Evolutionary conservation across 2,797 vertebrate species (phyloP).

Genomic region (Sebastes cheni): DNA sequence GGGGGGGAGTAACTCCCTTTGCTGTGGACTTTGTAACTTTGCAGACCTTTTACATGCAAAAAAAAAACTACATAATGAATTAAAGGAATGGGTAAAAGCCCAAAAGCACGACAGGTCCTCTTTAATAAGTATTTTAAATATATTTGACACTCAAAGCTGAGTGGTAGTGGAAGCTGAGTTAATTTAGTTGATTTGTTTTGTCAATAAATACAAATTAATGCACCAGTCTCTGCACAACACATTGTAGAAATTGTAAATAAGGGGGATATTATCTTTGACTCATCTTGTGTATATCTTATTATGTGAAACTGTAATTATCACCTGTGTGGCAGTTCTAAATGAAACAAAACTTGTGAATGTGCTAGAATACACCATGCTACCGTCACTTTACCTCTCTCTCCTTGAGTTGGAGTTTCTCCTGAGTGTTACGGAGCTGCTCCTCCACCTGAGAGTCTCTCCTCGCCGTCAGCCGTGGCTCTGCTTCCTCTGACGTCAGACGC

Average conservation of each 20-base stretch:
- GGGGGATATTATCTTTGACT: not conserved
- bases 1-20: too few species aligned
- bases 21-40: too few species aligned
- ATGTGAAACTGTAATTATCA: not conserved
- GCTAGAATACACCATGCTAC: rapidly evolving
- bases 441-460: constrained; percentile 47
- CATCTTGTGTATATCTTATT: not conserved
- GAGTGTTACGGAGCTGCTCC: constrained; percentile 79
- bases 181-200: not conserved
- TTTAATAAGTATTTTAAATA: not conserved
- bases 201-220: not conserved
- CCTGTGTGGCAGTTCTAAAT: not conserved
- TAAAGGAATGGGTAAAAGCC: rapidly evolving
- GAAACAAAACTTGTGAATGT: not conserved
- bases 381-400: constrained; percentile 87
- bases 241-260: not conserved
- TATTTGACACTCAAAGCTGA: not conserved
- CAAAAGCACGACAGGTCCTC: too few species aligned
- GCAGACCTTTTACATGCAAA: too few species aligned
- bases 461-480: constrained; percentile 3
- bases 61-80: rapidly evolving
- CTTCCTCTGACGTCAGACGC: constrained; percentile 24
- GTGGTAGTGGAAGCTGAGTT: not conserved
- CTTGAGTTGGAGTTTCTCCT: constrained; percentile 83
- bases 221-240: not conserved